Percentiles rank a stretch among this genome's conserved stretches.
phyloP scores from a whole-genome alignment of 2,113 vertebrate species.

The Rhinogobius similis region DNA sequence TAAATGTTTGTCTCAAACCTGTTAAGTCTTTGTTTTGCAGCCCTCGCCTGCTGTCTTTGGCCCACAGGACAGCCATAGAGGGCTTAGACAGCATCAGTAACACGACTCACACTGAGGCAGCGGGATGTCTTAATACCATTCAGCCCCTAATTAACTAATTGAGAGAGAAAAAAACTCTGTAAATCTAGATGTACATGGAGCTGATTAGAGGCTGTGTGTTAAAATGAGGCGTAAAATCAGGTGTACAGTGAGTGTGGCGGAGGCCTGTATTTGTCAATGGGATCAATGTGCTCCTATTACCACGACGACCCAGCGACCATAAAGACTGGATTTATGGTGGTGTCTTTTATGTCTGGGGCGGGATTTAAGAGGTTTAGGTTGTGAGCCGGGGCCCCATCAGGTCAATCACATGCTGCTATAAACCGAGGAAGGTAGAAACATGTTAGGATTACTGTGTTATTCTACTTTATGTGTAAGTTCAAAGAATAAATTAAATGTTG shows the following conservation, averaged over 20 bases:
- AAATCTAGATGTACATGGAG: conserved; percentile 52
- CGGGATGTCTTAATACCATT: conserved; percentile 63
- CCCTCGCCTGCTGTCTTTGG: conserved; percentile 53
- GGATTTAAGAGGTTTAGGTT: conserved; percentile 16
- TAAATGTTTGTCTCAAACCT: background rate
- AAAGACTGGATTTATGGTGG: conserved; percentile 50
- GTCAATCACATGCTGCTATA: conserved; percentile 53
- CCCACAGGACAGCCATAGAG: conserved; percentile 40
- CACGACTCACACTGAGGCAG: conserved; percentile 44
- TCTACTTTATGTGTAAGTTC: too few species aligned
- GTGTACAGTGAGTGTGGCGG: conserved; percentile 48
- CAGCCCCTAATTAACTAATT: conserved; percentile 68
- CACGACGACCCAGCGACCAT: conserved; percentile 28
- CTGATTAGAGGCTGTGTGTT: conserved; percentile 36
- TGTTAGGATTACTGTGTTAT: background rate
- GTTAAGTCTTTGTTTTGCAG: conserved; percentile 57
- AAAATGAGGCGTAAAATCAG: conserved; percentile 61
- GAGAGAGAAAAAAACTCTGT: conserved; percentile 49
- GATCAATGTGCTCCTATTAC: conserved; percentile 45
- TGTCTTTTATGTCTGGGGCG: conserved; percentile 9
- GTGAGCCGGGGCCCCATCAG: conserved; percentile 27
- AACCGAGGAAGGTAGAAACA: background rate
- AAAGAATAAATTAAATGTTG: too few species aligned
- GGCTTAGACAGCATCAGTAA: conserved; percentile 65
- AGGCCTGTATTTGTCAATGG: conserved; percentile 41